Evolutionary conservation across 2,888 invertebrate genomes (phyloP), one percentile per base, ranked within the genome.

Genomic region (Exocentrus adspersus): DNA sequence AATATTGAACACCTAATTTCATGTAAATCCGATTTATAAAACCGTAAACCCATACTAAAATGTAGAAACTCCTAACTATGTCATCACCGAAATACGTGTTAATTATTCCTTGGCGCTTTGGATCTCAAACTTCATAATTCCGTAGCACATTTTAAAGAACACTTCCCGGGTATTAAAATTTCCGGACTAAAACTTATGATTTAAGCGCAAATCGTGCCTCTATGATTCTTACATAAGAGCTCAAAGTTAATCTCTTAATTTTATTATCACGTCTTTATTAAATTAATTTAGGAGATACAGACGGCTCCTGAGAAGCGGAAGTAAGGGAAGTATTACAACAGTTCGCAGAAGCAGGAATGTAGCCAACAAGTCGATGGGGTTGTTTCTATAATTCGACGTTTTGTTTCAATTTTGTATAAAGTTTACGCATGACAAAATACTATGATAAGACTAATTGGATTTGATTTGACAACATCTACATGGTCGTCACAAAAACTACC

Each of bases 231-330:
- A 28, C 42, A 24, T 54, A 17, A 24, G 28, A 12, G 37, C 43
- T 24, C 20, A 19, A 53, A 53, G 53, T 41, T 53, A 43, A 54
- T 54, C 28, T 17, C 28, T 24, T 54, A 54, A 43, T 54, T 54
- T 43, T 54, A 43, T 43, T 43, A 28, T 21, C 43, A 43, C 43
- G 42, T 12, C 53, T 21, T 20, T 21, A 43, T 43, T 54, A 43
- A 54, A 54, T 54, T 43, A 43, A 43, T 10, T 43, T 42, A 43
- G 28, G 30, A 43, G 43, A 24, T 54, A 28, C 54, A 54, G 43
- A 16, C 43, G 24, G 16, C 54, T 43, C 54, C 16, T 14, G 43
- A 1, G 19, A 42, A 12, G 16, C 24, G 32, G 28, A 28, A 54
- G 41, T 7, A 41, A n/a, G 19, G 54, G 28, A 54, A 54, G 24